Conservation (phyloP, 1,140 invertebrate species). For the Drosophila paulistorum region DNA sequence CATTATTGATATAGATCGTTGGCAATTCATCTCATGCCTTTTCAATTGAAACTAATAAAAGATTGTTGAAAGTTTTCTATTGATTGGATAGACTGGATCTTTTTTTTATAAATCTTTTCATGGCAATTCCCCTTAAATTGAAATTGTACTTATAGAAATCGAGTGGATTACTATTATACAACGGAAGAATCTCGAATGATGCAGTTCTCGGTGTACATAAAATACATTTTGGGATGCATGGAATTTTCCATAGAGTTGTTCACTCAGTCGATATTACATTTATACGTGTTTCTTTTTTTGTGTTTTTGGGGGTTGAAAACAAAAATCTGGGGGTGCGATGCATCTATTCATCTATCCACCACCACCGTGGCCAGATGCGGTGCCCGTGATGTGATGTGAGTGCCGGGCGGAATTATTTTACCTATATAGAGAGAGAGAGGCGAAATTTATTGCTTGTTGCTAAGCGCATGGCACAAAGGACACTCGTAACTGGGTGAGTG, state of each 20-base stretch:
- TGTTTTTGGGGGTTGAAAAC: conserved; percentile 47
- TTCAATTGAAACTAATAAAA: too few relatives aligned
- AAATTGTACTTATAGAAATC: too few relatives aligned
- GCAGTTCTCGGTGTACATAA: not conserved
- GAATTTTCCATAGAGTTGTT: conserved; percentile 61
- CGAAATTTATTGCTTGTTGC: conserved; percentile 74
- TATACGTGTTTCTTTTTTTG: not conserved
- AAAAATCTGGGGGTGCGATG: conserved; percentile 56
- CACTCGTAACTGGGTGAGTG: conserved; percentile 78
- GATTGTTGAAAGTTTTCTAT: too few relatives aligned
- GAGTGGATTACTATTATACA: too few relatives aligned
- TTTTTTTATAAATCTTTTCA: too few relatives aligned
- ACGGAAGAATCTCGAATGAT: not conserved
- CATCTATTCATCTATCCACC: conserved; percentile 46
- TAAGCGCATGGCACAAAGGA: conserved; percentile 44
- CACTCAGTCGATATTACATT: conserved; percentile 27
- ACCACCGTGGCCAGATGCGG: conserved; percentile 57
- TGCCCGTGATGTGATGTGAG: not conserved
- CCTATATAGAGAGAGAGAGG: conserved; percentile 39
- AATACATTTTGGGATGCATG: conserved; percentile 26
- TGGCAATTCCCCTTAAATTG: too few relatives aligned
- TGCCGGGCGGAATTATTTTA: conserved; percentile 54
- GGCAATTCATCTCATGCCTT: too few relatives aligned
- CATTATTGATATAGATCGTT: too few relatives aligned
- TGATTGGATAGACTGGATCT: too few relatives aligned